phyloP scores from a whole-genome alignment of 2,113 vertebrate species.

The Apodemus speciosus region DNA sequence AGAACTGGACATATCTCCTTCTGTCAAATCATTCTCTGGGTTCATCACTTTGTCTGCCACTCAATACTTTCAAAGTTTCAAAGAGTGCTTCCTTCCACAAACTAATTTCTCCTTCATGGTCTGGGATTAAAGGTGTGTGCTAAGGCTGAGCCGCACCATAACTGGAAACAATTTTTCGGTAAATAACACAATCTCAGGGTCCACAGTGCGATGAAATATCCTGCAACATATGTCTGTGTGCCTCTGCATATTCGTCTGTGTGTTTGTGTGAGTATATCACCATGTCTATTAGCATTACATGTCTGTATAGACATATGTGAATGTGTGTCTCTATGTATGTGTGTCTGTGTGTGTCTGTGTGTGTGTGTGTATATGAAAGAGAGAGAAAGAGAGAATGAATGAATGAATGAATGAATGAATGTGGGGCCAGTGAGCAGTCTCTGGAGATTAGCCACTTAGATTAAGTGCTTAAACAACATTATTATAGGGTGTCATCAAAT shows the following conservation, averaged over 20 bases:
- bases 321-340: neutral
- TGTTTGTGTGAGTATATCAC: neutral
- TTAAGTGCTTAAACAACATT: constrained; percentile 34
- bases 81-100: no score
- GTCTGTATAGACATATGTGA: neutral
- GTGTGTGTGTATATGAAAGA: neutral
- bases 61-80: no score
- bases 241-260: neutral
- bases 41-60: no score
- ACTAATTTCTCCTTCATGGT: no score
- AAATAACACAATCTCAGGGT: no score
- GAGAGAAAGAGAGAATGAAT: neutral
- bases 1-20: no score
- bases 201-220: no score
- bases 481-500: constrained; percentile 61
- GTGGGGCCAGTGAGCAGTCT: neutral
- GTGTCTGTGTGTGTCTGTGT: neutral
- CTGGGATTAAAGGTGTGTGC: no score
- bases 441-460: constrained; percentile 51
- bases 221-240: neutral
- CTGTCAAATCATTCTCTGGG: no score
- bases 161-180: no score
- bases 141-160: no score
- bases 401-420: neutral
- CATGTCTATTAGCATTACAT: no score